Percentiles rank a stretch among this genome's conserved stretches.
Conservation (phyloP, 2,888 invertebrate species). For the Drosophila maculinotata region DNA sequence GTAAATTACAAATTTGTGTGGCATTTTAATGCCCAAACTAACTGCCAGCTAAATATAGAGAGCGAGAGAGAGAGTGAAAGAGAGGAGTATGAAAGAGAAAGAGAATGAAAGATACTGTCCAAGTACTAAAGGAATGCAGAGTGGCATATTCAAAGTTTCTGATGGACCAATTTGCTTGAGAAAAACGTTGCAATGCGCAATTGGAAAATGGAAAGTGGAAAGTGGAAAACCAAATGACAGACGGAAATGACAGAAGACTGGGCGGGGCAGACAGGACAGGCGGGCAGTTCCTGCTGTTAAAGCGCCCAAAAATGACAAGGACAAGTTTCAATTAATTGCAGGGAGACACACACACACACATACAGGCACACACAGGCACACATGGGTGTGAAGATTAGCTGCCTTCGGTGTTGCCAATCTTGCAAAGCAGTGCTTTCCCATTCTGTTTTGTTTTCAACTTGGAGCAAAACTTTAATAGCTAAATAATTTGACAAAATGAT, state of each 20-base stretch:
- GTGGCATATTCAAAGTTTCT: background rate
- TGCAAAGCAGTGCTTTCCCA: too few species aligned
- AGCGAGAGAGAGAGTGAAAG: background rate
- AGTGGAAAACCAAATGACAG: conserved; percentile 3
- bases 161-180: conserved; percentile 1
- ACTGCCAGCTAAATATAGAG: background rate
- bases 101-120: background rate
- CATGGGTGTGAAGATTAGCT: background rate
- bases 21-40: background rate
- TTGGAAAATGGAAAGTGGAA: conserved; percentile 8
- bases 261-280: too few species aligned
- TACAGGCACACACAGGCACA: background rate
- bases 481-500: too few species aligned
- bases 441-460: conserved; percentile 5
- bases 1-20: background rate
- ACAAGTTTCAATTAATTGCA: conserved; percentile 42
- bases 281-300: background rate
- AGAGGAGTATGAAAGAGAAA: background rate
- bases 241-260: background rate
- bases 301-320: conserved; percentile 18
- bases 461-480: too few species aligned
- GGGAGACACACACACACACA: conserved; percentile 4
- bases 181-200: conserved; percentile 3
- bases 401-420: conserved; percentile 38
- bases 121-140: background rate